Conservation (phyloP, 1,140 invertebrate genomes). For the Pseudachorutes palmiensis region DNA sequence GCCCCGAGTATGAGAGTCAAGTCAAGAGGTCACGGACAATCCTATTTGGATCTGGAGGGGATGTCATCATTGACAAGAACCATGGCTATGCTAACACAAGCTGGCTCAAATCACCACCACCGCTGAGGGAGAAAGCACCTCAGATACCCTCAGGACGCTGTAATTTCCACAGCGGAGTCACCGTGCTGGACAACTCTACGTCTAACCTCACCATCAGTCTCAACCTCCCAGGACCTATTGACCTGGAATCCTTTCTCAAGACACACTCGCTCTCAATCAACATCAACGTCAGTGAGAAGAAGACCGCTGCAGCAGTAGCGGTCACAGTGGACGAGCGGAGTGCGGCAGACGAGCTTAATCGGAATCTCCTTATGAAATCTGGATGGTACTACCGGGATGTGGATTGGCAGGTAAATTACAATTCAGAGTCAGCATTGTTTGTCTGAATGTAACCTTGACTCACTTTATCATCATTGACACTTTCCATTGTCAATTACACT, state of each 20-base stretch:
- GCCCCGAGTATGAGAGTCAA: slow-evolving; percentile 16
- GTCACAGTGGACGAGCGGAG: background rate
- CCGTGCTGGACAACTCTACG: background rate
- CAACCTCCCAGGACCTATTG: background rate
- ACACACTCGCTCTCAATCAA: slow-evolving; percentile 5
- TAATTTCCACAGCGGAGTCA: background rate
- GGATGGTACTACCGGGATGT: slow-evolving; percentile 13
- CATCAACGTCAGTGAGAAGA: slow-evolving; percentile 2
- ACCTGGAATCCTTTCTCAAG: slow-evolving; percentile 3
- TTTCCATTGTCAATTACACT: too few species aligned
- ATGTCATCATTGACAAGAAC: slow-evolving; percentile 15
- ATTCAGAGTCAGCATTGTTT: too few species aligned
- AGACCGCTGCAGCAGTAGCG: background rate
- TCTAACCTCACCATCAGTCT: slow-evolving; percentile 10
- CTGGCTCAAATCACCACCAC: background rate
- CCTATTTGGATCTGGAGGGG: slow-evolving; percentile 16
- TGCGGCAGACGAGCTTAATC: background rate
- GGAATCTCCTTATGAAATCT: background rate
- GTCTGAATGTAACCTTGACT: too few species aligned
- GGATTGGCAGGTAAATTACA: slow-evolving; percentile 13
- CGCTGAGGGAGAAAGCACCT: background rate
- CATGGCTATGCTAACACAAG: background rate
- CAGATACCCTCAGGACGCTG: background rate
- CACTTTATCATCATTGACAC: too few species aligned
- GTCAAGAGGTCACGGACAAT: slow-evolving; percentile 19